Base-by-base conservation (phyloP, 2,113 vertebrate genomes). In the Mixornis gularis region DNA sequence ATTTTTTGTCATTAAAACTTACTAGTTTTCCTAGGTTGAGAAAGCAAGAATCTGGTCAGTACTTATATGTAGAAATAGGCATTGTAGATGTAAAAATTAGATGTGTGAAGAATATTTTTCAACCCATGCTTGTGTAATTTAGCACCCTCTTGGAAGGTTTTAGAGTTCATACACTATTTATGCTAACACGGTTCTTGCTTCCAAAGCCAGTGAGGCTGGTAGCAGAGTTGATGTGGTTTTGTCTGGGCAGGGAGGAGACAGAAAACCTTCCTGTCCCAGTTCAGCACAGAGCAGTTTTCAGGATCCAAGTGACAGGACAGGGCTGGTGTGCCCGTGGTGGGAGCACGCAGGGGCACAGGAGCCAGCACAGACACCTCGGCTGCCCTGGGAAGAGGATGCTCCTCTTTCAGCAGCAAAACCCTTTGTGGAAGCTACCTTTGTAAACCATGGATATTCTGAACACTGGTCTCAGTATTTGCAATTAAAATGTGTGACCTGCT, bases 361-460 rank as follows among this genome's bases (percentile, higher is more conserved):
- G 32, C 65, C 3, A 7, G n/a, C 27, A 4, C 2, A 30, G 66
- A 7, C 49, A 22, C 29, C 12, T n/a, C 0, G 0, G 30, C 53
- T 63, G 55, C 51, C 17, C 27, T 12, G 76, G 38, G 41, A 40
- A 9, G 30, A 32, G 32, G 49, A 17, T 27, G 38, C 7, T 55
- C 21, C 56, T 59, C 29, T 51, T 46, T 46, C 51, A 63, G 58
- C 74, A 65, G 49, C 81, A 87, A 9, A 69, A 3, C 17, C 20
- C 27, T 40, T 9, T 38, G n/a, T 52, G 41, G 25, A 1, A 24
- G 6, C 34, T 62, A 43, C 29, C 1, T 27, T 11, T 70, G 58
- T 6, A n/a, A 48, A 0, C 62, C 8, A 0, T 17, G 43, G 43
- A 1, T 20, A 0, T 40, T 43, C 41, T 36, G 36, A 87, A 1